A percentile compares a stretch with the other conserved stretches of the same genome.
Evolutionary conservation across 1,140 invertebrate species (phyloP).

Genomic region (Drosophila ogumai): DNA sequence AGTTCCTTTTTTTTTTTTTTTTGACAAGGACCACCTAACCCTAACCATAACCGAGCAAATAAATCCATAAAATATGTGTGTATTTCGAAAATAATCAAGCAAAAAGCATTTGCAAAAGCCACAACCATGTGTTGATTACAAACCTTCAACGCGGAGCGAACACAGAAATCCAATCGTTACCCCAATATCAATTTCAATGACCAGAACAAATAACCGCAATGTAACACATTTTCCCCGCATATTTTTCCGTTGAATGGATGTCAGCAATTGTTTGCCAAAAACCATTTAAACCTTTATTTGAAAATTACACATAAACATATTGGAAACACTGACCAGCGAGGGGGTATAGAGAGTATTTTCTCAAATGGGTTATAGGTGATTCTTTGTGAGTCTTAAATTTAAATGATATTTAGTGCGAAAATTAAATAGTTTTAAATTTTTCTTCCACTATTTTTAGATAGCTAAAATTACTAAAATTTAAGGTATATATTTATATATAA

Average conservation of each 20-base stretch:
- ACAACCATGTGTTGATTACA: conserved; percentile 79
- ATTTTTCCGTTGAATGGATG: conserved; percentile 29
- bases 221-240: conserved; percentile 75
- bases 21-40: conserved; percentile 23
- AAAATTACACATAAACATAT: conserved; percentile 83
- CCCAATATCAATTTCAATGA: conserved; percentile 72
- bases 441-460: no score
- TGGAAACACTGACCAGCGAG: conserved; percentile 29
- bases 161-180: conserved; percentile 43
- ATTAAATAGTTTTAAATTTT: no score
- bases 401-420: background rate
- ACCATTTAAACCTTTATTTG: conserved; percentile 80
- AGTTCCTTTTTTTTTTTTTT: conserved; percentile 11
- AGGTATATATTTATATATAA: no score
- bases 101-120: conserved; percentile 68
- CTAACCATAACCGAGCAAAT: background rate
- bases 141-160: conserved; percentile 44
- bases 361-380: background rate
- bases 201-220: conserved; percentile 78
- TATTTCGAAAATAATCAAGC: conserved; percentile 64
- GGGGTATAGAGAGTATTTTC: background rate
- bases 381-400: background rate
- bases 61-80: conserved; percentile 32
- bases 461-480: no score
- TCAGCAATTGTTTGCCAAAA: conserved; percentile 78